Evolutionary conservation across 2,113 vertebrate species (phyloP).

Genomic region (Amblyopsis rosae): DNA sequence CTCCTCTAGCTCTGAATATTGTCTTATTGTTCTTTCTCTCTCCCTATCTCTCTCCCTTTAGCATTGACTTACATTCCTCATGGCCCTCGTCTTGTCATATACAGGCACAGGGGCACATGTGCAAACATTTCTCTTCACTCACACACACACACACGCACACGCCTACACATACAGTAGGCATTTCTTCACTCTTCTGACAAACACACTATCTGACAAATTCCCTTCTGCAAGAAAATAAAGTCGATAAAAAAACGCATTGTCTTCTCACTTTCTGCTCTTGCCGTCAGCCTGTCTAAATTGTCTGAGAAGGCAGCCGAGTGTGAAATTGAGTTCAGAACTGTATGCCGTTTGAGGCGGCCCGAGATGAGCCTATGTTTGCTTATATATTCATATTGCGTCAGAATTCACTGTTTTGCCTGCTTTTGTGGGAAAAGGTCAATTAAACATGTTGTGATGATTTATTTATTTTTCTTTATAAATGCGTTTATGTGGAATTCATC

Average conservation of each 20-base stretch:
- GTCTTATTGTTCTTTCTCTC: neutral
- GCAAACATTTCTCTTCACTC: neutral
- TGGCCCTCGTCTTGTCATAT: conserved; percentile 58
- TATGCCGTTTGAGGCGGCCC: conserved; percentile 60
- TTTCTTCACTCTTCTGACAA: conserved; percentile 21
- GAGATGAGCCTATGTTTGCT: conserved; percentile 72
- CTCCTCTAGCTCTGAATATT: conserved; percentile 28
- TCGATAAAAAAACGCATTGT: conserved; percentile 77
- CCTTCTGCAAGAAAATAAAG: conserved; percentile 63
- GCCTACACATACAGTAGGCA: neutral
- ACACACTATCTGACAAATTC: conserved; percentile 52
- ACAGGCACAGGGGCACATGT: conserved; percentile 41
- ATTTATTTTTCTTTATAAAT: neutral
- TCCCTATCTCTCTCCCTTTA: conserved; percentile 30
- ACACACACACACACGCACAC: conserved; percentile 6
- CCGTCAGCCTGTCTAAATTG: conserved; percentile 81
- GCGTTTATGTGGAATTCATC: neutral
- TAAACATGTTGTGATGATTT: conserved; percentile 51
- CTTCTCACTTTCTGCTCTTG: conserved; percentile 78
- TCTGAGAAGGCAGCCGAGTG: conserved; percentile 74
- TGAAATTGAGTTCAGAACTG: conserved; percentile 84
- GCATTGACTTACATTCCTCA: conserved; percentile 57
- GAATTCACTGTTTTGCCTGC: conserved; percentile 44
- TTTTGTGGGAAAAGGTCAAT: conserved; percentile 58
- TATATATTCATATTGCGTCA: conserved; percentile 72